Evolutionary conservation across 2,113 vertebrate genomes (phyloP), one percentile per base, ranked within the genome.

Genomic region (Callionymus lyra): DNA sequence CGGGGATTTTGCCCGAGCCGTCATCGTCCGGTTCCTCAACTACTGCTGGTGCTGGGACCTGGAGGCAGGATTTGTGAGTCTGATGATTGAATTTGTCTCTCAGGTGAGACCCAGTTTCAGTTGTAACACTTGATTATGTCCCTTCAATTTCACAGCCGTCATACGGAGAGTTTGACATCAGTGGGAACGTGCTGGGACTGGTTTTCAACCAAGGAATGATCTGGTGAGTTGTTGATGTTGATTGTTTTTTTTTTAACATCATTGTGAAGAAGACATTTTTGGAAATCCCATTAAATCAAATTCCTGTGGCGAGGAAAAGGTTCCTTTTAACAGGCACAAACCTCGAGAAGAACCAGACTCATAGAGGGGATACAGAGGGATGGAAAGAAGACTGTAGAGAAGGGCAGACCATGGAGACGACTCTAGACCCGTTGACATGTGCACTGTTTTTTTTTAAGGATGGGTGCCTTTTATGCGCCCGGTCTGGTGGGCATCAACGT

Each of bases 201-300:
- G 81, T 98, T 77, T 99, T 99, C 87, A 99, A 98, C 65, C 95
- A 99, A 81, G 95, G 95, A 51, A 99, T 98, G 95, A 99, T 99
- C 77, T 99, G 95, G 95, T 99, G 87, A 72, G 77, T 54, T 19
- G 36, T 46, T 37, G 21, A n/a, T 27, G 21, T 27, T 4, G 4
- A 8, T 8, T 27, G n/a, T n/a, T n/a, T n/a, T n/a, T n/a, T n/a
- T 37, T 43, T 40, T n/a, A n/a, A n/a, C n/a, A n/a, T n/a, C n/a
- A n/a, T n/a, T n/a, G n/a, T n/a, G n/a, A n/a, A n/a, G n/a, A n/a
- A n/a, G n/a, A n/a, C n/a, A n/a, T n/a, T n/a, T n/a, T n/a, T n/a
- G n/a, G n/a, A n/a, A n/a, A n/a, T n/a, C n/a, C n/a, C n/a, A n/a
- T n/a, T n/a, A n/a, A n/a, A n/a, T n/a, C n/a, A n/a, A n/a, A n/a